Conservation (phyloP, 2,113 vertebrate species). For the Larimichthys polyactis region DNA sequence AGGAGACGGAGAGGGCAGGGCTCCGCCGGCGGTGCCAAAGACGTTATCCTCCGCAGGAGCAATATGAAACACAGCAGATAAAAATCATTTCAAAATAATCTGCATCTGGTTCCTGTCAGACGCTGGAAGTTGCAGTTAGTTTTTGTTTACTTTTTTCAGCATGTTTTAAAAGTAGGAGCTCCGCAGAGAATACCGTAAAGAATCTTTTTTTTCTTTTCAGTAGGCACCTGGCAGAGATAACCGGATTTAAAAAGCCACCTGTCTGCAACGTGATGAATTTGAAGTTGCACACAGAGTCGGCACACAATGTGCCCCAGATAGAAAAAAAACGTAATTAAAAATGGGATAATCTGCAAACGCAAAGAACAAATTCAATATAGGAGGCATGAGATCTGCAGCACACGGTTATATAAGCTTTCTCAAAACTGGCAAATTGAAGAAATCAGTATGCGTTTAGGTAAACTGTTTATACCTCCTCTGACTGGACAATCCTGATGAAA, state of each 20-base stretch:
- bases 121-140: constrained; percentile 10
- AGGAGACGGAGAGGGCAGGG: constrained; percentile 20
- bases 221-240: constrained; percentile 55
- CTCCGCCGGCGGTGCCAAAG: constrained; percentile 8
- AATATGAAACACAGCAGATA: constrained; percentile 25
- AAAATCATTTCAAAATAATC: constrained; percentile 21
- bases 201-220: neutral
- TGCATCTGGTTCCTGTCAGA: constrained; percentile 49
- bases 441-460: neutral
- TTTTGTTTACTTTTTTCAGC: constrained; percentile 43
- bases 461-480: neutral
- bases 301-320: constrained; percentile 2
- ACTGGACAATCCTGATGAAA: neutral
- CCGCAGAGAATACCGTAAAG: constrained; percentile 1
- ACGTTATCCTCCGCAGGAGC: constrained; percentile 15
- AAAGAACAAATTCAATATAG: neutral
- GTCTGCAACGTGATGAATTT: constrained; percentile 22
- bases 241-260: constrained; percentile 48
- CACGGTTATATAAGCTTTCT: neutral
- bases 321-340: constrained; percentile 43
- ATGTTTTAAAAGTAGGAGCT: constrained; percentile 19
- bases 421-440: neutral
- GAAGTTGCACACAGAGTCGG: constrained; percentile 10
- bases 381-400: neutral
- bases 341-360: constrained; percentile 13